Evolutionary conservation across 2,888 invertebrate species (phyloP).

Genomic region (Caenorhabditis sp.): DNA sequence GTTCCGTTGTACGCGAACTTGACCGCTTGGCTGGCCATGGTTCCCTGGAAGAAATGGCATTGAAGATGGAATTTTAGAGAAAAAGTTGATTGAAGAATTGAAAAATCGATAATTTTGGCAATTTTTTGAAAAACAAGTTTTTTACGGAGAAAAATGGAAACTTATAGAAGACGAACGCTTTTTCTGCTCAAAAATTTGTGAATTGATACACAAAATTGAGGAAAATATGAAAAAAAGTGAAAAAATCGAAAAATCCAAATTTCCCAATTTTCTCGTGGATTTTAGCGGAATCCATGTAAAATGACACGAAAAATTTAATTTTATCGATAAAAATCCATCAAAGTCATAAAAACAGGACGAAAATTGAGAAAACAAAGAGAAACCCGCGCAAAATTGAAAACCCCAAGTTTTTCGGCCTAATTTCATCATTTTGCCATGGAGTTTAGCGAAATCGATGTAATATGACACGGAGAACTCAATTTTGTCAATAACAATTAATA

Average conservation of each 20-base stretch:
- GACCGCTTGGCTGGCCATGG: slow-evolving; percentile 68
- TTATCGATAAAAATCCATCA: no score
- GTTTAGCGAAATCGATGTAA: neutral
- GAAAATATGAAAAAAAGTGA: slow-evolving; percentile 6
- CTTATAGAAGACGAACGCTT: no score
- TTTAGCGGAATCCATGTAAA: neutral
- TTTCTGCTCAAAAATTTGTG: no score
- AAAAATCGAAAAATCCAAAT: neutral
- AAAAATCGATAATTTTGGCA: neutral
- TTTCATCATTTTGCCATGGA: neutral
- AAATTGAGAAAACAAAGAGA: neutral
- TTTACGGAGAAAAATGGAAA: neutral
- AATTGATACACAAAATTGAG: neutral
- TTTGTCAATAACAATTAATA: neutral
- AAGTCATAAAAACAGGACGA: neutral
- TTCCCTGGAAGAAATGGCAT: slow-evolving; percentile 29
- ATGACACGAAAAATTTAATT: neutral
- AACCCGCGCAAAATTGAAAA: neutral
- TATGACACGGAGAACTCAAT: neutral
- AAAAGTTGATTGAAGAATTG: slow-evolving; percentile 2
- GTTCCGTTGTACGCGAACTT: slow-evolving; percentile 75
- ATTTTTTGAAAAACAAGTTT: neutral
- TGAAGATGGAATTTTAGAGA: neutral
- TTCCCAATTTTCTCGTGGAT: neutral
- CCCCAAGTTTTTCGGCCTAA: neutral